Evolutionary conservation across 2,888 invertebrate species (phyloP).

Genomic region (Litoditis marina): DNA sequence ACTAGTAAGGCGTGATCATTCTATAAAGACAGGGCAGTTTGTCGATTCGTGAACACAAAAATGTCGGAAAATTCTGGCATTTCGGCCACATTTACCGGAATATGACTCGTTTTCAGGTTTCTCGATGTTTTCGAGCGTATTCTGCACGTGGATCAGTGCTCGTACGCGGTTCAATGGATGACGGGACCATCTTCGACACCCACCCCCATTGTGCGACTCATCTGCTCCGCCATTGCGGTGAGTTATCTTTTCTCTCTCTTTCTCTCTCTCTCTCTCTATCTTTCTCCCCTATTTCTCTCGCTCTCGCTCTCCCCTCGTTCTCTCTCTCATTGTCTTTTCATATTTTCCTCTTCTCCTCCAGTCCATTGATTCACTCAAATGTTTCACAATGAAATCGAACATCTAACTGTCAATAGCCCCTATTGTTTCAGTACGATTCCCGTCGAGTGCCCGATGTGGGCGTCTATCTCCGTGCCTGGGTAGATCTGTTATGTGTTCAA

Average conservation of each 20-base stretch:
- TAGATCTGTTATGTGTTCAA: slow-evolving; percentile 26
- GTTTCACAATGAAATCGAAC: no score
- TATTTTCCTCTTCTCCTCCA: no score
- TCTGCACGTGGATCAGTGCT: slow-evolving; percentile 53
- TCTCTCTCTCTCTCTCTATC: no score
- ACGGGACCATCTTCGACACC: slow-evolving; percentile 51
- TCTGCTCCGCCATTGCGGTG: slow-evolving; percentile 50
- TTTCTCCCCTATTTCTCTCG: no score
- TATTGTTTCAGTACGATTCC: slow-evolving; percentile 22
- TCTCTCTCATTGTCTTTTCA: no score
- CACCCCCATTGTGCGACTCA: slow-evolving; percentile 50
- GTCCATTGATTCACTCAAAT: no score
- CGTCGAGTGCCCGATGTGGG: slow-evolving; percentile 17
- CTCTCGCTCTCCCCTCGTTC: no score
- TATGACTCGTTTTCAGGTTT: slow-evolving; percentile 38
- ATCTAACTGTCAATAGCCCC: not conserved
- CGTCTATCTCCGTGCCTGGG: slow-evolving; percentile 34
- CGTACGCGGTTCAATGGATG: slow-evolving; percentile 54
- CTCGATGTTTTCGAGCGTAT: slow-evolving; percentile 48
- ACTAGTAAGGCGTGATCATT: no score
- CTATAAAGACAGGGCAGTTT: no score
- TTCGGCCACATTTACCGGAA: not conserved
- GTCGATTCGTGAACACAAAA: no score
- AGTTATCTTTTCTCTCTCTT: no score
- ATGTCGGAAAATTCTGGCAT: no score